These are phyloP conservation scores for Phymorhynchus buccinoides DNA, from an alignment of 1,140 invertebrate genomes.

Conservation along the genomic window DNA sequence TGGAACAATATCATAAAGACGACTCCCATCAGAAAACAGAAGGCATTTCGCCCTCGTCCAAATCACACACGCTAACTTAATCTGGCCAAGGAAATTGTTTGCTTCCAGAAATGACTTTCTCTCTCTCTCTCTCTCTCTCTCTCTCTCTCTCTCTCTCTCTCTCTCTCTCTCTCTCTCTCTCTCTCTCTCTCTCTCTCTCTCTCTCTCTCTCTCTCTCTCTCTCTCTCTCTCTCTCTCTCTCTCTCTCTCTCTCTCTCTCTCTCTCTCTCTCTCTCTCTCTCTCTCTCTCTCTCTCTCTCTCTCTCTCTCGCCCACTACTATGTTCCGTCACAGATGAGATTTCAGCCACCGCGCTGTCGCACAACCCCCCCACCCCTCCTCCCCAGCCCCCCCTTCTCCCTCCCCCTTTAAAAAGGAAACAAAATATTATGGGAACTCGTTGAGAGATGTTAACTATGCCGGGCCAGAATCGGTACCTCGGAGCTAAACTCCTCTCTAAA, in stretches of 20 bases:
- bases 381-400: neutral
- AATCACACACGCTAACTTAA: neutral
- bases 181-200: no score
- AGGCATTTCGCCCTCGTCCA: neutral
- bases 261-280: no score
- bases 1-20: neutral
- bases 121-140: no score
- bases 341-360: neutral
- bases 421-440: conserved; percentile 28
- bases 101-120: conserved; percentile 11
- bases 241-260: no score
- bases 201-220: no score
- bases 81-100: neutral
- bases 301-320: no score
- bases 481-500: conserved; percentile 9
- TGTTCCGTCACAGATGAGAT: neutral
- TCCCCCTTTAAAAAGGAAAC: neutral
- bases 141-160: no score
- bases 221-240: no score
- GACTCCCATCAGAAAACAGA: conserved; percentile 16
- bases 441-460: conserved; percentile 11
- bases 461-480: neutral
- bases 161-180: no score
- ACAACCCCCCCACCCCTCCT: neutral
- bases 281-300: no score